phyloP scores from a whole-genome alignment of 2,888 invertebrate species.

The Lepidochrysops patricia region DNA sequence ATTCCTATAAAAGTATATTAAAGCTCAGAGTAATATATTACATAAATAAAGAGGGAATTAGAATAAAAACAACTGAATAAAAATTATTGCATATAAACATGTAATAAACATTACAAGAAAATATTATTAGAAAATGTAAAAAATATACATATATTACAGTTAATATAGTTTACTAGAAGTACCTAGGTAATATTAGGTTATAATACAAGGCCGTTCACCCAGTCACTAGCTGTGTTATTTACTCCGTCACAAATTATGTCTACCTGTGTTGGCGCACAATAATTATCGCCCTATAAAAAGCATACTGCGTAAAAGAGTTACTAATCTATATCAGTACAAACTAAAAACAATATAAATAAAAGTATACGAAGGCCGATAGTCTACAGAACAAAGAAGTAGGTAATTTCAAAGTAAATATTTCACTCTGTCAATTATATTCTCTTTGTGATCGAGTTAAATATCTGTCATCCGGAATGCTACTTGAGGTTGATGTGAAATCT shows the following conservation, averaged over 20 bases:
- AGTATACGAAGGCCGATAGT: background rate
- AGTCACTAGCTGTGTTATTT: conserved; percentile 6
- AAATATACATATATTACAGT: conserved; percentile 9
- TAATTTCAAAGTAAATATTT: background rate
- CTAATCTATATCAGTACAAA: background rate
- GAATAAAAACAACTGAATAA: background rate
- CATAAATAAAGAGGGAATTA: too few species aligned
- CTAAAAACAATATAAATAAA: background rate
- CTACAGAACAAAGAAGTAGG: background rate
- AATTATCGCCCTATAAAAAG: background rate
- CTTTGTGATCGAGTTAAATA: background rate
- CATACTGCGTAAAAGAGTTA: background rate
- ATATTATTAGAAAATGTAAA: background rate
- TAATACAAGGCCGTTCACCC: conserved; percentile 11
- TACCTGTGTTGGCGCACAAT: background rate
- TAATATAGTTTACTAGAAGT: conserved; percentile 3
- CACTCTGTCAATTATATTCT: background rate
- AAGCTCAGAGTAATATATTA: too few species aligned
- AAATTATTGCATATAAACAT: conserved; percentile 10
- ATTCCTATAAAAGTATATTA: too few species aligned
- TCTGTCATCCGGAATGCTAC: conserved; percentile 19
- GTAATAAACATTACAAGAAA: background rate
- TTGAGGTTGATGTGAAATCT: conserved; percentile 29
- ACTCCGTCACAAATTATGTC: background rate
- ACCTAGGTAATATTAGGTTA: conserved; percentile 8